These are phyloP conservation scores for Synergus itoensis DNA, from an alignment of 2,888 invertebrate genomes.

Conservation along the genomic window DNA sequence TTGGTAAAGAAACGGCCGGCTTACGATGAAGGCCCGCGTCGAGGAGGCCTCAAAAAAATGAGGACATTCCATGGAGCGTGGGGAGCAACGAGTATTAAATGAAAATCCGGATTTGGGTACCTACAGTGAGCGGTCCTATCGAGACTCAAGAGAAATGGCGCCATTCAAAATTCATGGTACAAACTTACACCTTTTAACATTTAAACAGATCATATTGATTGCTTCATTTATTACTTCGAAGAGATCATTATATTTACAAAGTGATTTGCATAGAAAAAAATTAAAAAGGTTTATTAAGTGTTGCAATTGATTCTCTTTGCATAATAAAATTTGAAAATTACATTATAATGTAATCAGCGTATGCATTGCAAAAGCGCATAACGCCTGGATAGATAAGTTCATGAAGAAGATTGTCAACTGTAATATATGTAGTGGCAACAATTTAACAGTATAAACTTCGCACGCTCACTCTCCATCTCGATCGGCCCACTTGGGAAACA, in stretches of 20 bases:
- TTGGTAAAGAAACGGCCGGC: constrained; percentile 51
- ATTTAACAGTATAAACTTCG: constrained; percentile 55
- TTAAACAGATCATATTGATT: no score
- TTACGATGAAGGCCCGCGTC: constrained; percentile 14
- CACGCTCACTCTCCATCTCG: constrained; percentile 75
- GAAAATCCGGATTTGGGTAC: constrained; percentile 10
- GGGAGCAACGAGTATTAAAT: not conserved
- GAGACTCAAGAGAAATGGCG: not conserved
- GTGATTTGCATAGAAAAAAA: not conserved
- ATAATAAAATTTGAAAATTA: no score
- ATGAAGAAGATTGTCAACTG: no score
- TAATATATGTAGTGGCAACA: constrained; percentile 3
- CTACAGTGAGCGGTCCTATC: not conserved
- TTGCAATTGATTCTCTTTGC: no score
- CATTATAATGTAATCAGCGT: no score
- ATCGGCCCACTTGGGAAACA: constrained; percentile 77
- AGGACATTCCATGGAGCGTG: constrained; percentile 16
- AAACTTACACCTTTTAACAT: not conserved
- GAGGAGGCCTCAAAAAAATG: constrained; percentile 17
- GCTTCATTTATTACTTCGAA: no score
- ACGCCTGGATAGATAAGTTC: no score
- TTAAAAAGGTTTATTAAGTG: no score
- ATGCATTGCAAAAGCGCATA: no score
- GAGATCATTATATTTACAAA: not conserved
- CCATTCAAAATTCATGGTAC: not conserved